Base-by-base conservation (phyloP, 2,888 invertebrate genomes). In the Caenorhabditis japonica region DNA sequence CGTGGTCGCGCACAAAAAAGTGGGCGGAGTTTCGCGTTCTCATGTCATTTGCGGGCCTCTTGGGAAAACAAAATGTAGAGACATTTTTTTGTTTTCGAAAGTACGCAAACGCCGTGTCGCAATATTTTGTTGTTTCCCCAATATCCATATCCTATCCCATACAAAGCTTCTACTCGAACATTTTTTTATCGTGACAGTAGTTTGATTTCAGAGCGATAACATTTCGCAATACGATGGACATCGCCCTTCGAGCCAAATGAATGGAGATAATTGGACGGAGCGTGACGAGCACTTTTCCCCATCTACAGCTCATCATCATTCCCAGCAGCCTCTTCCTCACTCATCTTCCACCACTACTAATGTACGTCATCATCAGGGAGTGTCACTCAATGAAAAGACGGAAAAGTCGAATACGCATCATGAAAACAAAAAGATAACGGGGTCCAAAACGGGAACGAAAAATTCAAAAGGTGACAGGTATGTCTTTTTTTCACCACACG, bases 181-280 rank as follows among this genome's bases (percentile, higher is more conserved):
- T n/a, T n/a, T n/a, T n/a, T n/a, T n/a, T n/a, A n/a, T n/a, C n/a
- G n/a, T n/a, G n/a, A n/a, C n/a, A n/a, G n/a, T n/a, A n/a, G n/a
- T n/a, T n/a, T n/a, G n/a, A n/a, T 61, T 64, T 19, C 51, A 66
- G 66, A 51, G 41, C 21, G 56, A 66, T 43, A 56, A 58, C 38
- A 56, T 66, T 23, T 34, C 33, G 21, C 55, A 64, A 43, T 49
- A 56, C 56, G 64, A 66, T 10, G 34, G 34, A 17, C 64, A 55
- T 12, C 66, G 56, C 17, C 51, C 66, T 0, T 2, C 51, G 3
- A 66, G 66, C 21, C 56, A 66, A 41, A 7, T 56, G 17, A 66
- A 66, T 27, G 66, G 56, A 0, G 66, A 62, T 25, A 61, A 64
- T 36, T 66, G 66, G 66, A 56, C 66, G 1, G 66, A 66, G 41